Conservation (phyloP, 2,797 vertebrate species). For the Picus viridis region DNA sequence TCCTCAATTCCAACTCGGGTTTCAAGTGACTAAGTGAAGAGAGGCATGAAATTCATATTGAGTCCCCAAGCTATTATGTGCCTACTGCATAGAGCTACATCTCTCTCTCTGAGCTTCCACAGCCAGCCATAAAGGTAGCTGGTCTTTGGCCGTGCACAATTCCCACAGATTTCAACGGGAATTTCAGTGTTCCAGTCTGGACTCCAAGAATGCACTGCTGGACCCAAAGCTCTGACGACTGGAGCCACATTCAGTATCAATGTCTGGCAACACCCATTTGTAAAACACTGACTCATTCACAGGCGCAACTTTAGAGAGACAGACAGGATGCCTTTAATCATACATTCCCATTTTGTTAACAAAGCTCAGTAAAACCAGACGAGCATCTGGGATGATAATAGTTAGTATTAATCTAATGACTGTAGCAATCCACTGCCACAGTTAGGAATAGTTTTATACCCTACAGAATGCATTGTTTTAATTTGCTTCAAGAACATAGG, state of each 20-base stretch:
- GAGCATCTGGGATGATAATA: slow-evolving; percentile 55
- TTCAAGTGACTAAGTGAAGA: slow-evolving; percentile 51
- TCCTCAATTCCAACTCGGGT: slow-evolving; percentile 26
- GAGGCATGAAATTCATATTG: slow-evolving; percentile 24
- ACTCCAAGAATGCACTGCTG: slow-evolving; percentile 45
- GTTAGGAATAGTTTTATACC: slow-evolving; percentile 10
- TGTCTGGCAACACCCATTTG: slow-evolving; percentile 62
- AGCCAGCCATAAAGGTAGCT: slow-evolving; percentile 49
- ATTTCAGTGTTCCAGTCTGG: slow-evolving; percentile 50
- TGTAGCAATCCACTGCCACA: slow-evolving; percentile 2
- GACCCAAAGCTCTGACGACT: slow-evolving; percentile 48
- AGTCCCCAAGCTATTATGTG: not conserved
- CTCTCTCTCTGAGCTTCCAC: not conserved
- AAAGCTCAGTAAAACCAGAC: slow-evolving; percentile 68
- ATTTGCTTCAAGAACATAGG: slow-evolving; percentile 31
- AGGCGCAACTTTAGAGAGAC: slow-evolving; percentile 59
- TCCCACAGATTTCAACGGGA: slow-evolving; percentile 61
- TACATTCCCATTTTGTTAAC: slow-evolving; percentile 67
- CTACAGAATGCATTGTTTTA: slow-evolving; percentile 33
- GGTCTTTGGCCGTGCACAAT: slow-evolving; percentile 40
- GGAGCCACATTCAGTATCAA: slow-evolving; percentile 68
- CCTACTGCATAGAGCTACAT: not conserved
- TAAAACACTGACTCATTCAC: slow-evolving; percentile 69
- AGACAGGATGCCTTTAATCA: slow-evolving; percentile 70
- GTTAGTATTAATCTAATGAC: slow-evolving; percentile 60